A percentile compares a stretch with the other conserved stretches of the same genome.
Conservation (phyloP, 2,888 invertebrate species). For the Lamellibrachia satsuma region DNA sequence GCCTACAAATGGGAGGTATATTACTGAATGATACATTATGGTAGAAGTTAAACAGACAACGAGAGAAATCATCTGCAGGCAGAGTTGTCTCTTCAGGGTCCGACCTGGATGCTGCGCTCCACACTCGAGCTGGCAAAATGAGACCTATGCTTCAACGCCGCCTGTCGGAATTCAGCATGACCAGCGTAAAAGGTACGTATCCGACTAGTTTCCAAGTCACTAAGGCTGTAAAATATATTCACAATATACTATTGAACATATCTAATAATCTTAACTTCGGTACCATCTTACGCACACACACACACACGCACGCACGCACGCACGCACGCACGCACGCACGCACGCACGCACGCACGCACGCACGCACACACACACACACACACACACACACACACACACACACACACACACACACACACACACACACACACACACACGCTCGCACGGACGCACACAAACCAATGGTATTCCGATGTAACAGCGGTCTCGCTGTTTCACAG, state of each 20-base stretch:
- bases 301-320: not conserved
- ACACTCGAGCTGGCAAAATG: conserved; percentile 25
- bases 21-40: no score
- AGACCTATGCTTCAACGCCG: conserved; percentile 27
- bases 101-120: not conserved
- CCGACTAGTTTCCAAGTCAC: not conserved
- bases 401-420: not conserved
- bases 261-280: not conserved
- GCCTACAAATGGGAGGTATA: no score
- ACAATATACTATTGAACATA: not conserved
- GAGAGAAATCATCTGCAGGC: not conserved
- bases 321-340: not conserved
- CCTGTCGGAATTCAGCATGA: not conserved
- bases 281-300: not conserved
- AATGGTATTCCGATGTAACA: not conserved
- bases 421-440: not conserved
- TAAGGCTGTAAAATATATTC: not conserved
- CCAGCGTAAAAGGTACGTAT: not conserved
- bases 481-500: not conserved
- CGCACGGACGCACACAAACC: not conserved
- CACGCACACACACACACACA: not conserved
- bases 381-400: not conserved
- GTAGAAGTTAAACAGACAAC: not conserved
- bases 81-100: not conserved
- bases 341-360: not conserved